Evolutionary conservation across 92 coral and sea anemone species (phyloP).

Genomic region (Actinostola sp.): DNA sequence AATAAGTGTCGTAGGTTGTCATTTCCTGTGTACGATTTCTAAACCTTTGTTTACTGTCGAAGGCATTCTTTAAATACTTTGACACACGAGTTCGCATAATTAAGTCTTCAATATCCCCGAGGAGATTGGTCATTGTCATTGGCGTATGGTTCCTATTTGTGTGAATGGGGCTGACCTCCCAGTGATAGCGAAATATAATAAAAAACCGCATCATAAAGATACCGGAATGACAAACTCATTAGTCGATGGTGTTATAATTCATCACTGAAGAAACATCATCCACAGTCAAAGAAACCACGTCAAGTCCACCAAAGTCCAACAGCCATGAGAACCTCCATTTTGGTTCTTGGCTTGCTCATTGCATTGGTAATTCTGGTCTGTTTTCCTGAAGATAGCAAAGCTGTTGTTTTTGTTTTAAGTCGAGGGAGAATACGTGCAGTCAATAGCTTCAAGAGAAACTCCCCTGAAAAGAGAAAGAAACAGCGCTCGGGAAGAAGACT

Average conservation of each 20-base stretch:
- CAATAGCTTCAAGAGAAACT: constrained; percentile 1
- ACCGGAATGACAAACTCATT: constrained; percentile 22
- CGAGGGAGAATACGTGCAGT: constrained; percentile 44
- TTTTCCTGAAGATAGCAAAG: constrained; percentile 73
- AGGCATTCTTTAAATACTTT: constrained; percentile 34
- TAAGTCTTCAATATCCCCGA: constrained; percentile 21
- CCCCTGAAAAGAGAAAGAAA: neutral
- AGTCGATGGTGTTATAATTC: neutral
- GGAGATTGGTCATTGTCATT: constrained; percentile 23
- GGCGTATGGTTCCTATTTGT: constrained; percentile 23
- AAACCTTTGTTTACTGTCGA: constrained; percentile 26
- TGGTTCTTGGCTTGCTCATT: constrained; percentile 31
- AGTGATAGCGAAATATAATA: constrained; percentile 10
- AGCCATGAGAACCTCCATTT: constrained; percentile 50
- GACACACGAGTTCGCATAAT: constrained; percentile 39
- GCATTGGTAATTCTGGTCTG: constrained; percentile 47
- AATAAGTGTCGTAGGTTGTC: neutral
- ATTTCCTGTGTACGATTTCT: constrained; percentile 32
- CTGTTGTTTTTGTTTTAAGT: constrained; percentile 68
- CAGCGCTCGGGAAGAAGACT: neutral
- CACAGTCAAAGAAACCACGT: neutral
- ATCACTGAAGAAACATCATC: neutral
- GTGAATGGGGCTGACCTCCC: constrained; percentile 16
- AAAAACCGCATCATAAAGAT: constrained; percentile 2
- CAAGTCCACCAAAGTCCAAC: neutral